Conservation (phyloP, 2,888 invertebrate genomes). For the Resseliella maxima region DNA sequence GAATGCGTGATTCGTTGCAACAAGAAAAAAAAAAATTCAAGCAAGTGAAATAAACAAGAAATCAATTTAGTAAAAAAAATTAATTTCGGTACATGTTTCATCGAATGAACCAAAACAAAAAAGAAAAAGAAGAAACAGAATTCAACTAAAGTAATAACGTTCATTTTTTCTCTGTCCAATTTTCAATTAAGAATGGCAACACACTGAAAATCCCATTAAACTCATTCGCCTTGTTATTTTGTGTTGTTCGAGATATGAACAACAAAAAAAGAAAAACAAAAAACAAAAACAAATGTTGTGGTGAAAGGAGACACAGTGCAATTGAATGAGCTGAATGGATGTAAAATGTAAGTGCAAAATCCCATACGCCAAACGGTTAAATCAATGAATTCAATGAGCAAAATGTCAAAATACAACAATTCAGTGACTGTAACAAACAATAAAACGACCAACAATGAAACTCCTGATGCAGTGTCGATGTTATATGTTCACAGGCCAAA, state of each 20-base stretch:
- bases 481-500: constrained; percentile 34
- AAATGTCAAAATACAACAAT: constrained; percentile 18
- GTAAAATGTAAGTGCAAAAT: constrained; percentile 9
- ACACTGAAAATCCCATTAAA: constrained; percentile 5
- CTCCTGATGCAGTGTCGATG: neutral
- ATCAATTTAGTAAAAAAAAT: neutral
- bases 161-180: neutral
- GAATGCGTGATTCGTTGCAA: neutral
- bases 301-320: neutral
- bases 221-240: neutral
- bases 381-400: neutral
- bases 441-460: constrained; percentile 27
- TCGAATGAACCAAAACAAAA: neutral
- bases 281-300: neutral
- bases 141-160: neutral
- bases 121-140: neutral
- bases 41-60: neutral
- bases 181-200: constrained; percentile 8
- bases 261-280: neutral
- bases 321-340: neutral
- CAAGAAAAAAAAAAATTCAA: neutral
- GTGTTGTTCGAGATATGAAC: neutral
- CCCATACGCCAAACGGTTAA: neutral
- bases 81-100: constrained; percentile 4
- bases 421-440: constrained; percentile 45